Conservation (phyloP, 2,888 invertebrate genomes). For the Lithophane ornitopus region DNA sequence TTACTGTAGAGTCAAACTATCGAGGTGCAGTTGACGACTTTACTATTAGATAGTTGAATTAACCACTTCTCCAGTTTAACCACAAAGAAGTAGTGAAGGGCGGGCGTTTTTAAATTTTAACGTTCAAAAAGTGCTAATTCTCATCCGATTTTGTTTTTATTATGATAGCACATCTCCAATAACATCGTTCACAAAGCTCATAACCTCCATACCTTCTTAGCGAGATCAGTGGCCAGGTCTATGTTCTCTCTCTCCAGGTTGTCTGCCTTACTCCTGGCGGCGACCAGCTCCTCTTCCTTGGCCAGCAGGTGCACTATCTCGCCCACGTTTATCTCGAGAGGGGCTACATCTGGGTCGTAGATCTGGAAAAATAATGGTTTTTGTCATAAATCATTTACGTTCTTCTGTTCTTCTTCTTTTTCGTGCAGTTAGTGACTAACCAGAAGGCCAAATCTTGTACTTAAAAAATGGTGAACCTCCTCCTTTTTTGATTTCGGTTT, state of each 20-base stretch:
- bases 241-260: slow-evolving; percentile 97
- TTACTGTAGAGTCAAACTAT: background rate
- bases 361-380: slow-evolving; percentile 70
- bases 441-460: too few species aligned
- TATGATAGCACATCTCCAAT: slow-evolving; percentile 37
- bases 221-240: slow-evolving; percentile 96
- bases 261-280: slow-evolving; percentile 96
- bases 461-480: too few species aligned
- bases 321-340: slow-evolving; percentile 97
- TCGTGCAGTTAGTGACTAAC: too few species aligned
- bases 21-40: background rate
- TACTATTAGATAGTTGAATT: background rate
- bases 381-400: background rate
- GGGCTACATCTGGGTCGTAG: slow-evolving; percentile 96
- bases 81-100: too few species aligned
- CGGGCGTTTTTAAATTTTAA: background rate
- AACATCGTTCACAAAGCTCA: slow-evolving; percentile 11
- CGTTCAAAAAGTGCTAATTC: too few species aligned
- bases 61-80: background rate
- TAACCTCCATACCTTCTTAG: slow-evolving; percentile 92
- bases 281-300: slow-evolving; percentile 97
- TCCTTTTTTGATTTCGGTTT: too few species aligned
- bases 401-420: too few species aligned
- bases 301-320: slow-evolving; percentile 97
- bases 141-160: background rate